Evolutionary conservation across 2,888 invertebrate genomes (phyloP).

Genomic region (Apotomis capreana): DNA sequence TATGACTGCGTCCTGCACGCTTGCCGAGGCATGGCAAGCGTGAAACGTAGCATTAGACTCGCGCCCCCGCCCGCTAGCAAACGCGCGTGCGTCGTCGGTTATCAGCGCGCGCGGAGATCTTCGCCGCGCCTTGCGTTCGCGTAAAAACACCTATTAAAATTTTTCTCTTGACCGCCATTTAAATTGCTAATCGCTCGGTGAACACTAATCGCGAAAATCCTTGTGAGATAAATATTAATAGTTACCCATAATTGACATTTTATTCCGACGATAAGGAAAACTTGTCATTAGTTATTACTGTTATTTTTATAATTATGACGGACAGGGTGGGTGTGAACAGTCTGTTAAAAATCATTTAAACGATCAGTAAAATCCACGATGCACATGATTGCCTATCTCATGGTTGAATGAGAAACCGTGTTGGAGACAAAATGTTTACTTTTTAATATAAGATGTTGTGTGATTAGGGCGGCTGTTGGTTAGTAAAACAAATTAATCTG

Average conservation of each 20-base stretch:
- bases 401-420: not conserved
- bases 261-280: not conserved
- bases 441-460: not conserved
- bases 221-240: conserved; percentile 4
- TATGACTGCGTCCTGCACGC: no score
- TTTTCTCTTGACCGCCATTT: conserved; percentile 45
- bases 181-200: conserved; percentile 40
- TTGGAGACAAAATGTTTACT: not conserved
- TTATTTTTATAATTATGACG: not conserved
- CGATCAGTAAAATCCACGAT: not conserved
- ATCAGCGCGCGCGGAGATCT: conserved; percentile 37
- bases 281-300: not conserved
- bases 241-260: conserved; percentile 8
- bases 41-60: no score
- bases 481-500: not conserved
- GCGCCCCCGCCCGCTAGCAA: conserved; percentile 22
- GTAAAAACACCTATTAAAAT: conserved; percentile 47
- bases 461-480: not conserved
- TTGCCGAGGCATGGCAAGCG: no score
- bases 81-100: conserved; percentile 29
- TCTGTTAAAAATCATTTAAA: not conserved
- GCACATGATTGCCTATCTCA: not conserved
- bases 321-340: not conserved
- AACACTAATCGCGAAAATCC: conserved; percentile 28
- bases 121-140: conserved; percentile 29